phyloP scores from a whole-genome alignment of 2,888 invertebrate species.

The Anarsia innoxiella region DNA sequence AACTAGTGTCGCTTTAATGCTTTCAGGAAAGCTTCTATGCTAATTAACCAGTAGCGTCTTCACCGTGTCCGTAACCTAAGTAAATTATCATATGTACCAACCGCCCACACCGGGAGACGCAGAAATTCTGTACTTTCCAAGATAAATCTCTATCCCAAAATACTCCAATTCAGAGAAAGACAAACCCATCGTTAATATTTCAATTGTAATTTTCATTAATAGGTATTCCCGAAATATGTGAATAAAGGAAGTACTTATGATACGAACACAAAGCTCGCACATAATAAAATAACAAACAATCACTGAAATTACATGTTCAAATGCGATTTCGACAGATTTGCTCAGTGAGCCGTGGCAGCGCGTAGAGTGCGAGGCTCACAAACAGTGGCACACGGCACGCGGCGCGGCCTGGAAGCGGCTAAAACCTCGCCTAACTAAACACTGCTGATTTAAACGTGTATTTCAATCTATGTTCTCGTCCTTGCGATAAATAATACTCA shows the following conservation, averaged over 20 bases:
- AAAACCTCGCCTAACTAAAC: constrained; percentile 12
- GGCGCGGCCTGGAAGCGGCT: constrained; percentile 11
- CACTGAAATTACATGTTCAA: constrained; percentile 36
- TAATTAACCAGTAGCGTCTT: constrained; percentile 28
- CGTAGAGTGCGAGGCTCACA: too few species aligned
- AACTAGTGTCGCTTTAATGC: constrained; percentile 16
- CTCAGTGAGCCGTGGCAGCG: constrained; percentile 46
- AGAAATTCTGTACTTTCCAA: too few species aligned
- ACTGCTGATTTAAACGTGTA: constrained; percentile 10
- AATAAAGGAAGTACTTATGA: too few species aligned
- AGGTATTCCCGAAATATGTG: too few species aligned
- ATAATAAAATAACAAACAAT: constrained; percentile 39
- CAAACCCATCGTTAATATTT: too few species aligned
- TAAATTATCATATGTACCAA: constrained; percentile 31
- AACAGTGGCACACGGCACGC: constrained; percentile 31
- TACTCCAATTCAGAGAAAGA: too few species aligned
- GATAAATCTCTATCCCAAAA: too few species aligned
- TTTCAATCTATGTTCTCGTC: too few species aligned
- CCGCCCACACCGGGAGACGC: neutral
- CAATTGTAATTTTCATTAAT: too few species aligned
- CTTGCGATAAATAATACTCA: too few species aligned
- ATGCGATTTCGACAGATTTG: constrained; percentile 44
- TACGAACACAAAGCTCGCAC: too few species aligned
- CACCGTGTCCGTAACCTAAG: constrained; percentile 23
- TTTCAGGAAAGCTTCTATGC: constrained; percentile 24